Evolutionary conservation across 1,140 invertebrate genomes (phyloP).

Genomic region (Drosophila pachea): DNA sequence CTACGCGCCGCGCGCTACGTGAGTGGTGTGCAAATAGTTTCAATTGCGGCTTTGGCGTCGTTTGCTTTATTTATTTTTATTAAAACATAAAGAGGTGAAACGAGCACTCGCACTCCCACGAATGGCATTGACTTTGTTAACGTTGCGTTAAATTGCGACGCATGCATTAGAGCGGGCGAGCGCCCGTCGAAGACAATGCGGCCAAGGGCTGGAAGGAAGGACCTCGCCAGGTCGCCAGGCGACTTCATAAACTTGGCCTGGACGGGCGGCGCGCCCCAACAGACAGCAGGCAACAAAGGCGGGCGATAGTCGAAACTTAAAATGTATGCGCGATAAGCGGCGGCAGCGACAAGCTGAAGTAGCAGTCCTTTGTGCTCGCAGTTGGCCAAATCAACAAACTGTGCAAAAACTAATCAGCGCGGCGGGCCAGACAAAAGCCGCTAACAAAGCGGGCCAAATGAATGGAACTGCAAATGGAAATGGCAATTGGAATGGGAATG

Average conservation of each 20-base stretch:
- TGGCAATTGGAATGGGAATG: slow-evolving; percentile 11
- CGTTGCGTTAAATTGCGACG: slow-evolving; percentile 70
- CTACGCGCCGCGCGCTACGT: slow-evolving; percentile 45
- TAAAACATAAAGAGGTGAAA: slow-evolving; percentile 72
- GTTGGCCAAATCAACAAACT: slow-evolving; percentile 37
- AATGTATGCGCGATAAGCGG: slow-evolving; percentile 59
- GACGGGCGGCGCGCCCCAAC: not conserved
- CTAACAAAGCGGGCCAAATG: slow-evolving; percentile 42
- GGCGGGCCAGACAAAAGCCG: slow-evolving; percentile 47
- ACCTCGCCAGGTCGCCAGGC: slow-evolving; percentile 27
- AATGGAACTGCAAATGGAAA: slow-evolving; percentile 15
- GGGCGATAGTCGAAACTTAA: slow-evolving; percentile 66
- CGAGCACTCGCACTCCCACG: slow-evolving; percentile 33
- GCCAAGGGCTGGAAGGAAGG: slow-evolving; percentile 14
- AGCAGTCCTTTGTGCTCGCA: slow-evolving; percentile 28
- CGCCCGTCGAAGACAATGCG: slow-evolving; percentile 28
- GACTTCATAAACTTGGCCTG: slow-evolving; percentile 44
- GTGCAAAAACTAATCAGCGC: slow-evolving; percentile 64
- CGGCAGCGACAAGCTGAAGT: slow-evolving; percentile 33
- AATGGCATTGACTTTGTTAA: slow-evolving; percentile 76
- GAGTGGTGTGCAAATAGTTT: slow-evolving; percentile 77
- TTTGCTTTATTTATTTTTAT: slow-evolving; percentile 78
- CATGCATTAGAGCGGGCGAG: slow-evolving; percentile 60
- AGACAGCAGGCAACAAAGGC: slow-evolving; percentile 38
- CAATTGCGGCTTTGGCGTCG: slow-evolving; percentile 73